A percentile compares a stretch with the other conserved stretches of the same genome.
These are phyloP conservation scores for Phalacrocorax brasilianus DNA, from an alignment of 2,113 vertebrate genomes.

Conservation along the genomic window DNA sequence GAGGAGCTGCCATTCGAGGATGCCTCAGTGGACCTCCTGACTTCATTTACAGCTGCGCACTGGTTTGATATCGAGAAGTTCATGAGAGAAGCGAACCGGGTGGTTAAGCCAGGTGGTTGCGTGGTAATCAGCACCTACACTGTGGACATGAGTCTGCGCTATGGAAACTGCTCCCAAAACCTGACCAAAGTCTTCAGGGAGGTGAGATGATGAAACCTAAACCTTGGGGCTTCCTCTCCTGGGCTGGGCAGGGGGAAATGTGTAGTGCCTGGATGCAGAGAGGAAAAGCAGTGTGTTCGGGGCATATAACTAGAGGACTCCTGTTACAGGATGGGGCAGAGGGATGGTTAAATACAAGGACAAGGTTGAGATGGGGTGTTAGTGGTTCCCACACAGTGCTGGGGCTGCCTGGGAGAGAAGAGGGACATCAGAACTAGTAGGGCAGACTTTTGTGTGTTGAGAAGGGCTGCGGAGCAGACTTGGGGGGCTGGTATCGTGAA, in stretches of 20 bases:
- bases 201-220: constrained; percentile 48
- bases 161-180: constrained; percentile 44
- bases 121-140: constrained; percentile 79
- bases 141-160: constrained; percentile 70
- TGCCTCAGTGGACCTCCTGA: constrained; percentile 76
- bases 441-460: not conserved
- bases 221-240: not conserved
- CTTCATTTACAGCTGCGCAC: constrained; percentile 78
- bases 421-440: rapidly evolving
- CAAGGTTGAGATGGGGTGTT: not conserved
- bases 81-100: constrained; percentile 71
- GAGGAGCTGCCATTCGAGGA: constrained; percentile 77
- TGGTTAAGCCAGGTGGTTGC: constrained; percentile 77
- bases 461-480: not conserved
- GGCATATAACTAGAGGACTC: rapidly evolving
- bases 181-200: constrained; percentile 75
- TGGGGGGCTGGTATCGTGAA: not conserved
- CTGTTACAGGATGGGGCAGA: too few species aligned
- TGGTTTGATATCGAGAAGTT: constrained; percentile 80
- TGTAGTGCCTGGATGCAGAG: rapidly evolving
- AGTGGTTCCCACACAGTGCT: not conserved
- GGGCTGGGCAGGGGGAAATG: rapidly evolving
- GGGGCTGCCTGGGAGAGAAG: not conserved
- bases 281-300: not conserved
- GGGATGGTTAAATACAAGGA: not conserved